Conservation (phyloP, 2,888 invertebrate genomes). For the Orchesella flavescens region DNA sequence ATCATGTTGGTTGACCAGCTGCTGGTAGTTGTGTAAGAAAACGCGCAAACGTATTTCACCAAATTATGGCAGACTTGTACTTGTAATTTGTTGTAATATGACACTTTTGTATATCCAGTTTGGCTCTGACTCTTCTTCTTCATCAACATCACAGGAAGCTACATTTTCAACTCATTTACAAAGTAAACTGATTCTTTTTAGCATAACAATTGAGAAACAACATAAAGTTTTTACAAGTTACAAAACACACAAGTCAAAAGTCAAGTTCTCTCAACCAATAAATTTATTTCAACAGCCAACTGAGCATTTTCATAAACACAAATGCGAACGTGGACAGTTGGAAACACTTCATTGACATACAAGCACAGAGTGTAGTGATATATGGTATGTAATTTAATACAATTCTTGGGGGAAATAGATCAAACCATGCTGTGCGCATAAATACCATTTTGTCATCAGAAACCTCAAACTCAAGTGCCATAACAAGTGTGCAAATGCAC, state of each 20-base stretch:
- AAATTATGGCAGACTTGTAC: conserved; percentile 41
- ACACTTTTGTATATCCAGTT: conserved; percentile 33
- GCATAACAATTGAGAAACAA: conserved; percentile 23
- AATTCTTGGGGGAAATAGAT: no score
- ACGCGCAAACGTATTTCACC: neutral
- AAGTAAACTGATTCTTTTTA: conserved; percentile 48
- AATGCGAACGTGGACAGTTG: no score
- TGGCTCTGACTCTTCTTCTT: neutral
- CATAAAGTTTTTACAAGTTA: conserved; percentile 4
- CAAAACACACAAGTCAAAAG: neutral
- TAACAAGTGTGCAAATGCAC: no score
- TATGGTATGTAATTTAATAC: no score
- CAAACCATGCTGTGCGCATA: no score
- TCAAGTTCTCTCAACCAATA: neutral
- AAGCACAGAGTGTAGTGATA: no score
- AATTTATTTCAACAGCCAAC: neutral
- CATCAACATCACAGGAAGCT: conserved; percentile 38
- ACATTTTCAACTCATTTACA: conserved; percentile 40
- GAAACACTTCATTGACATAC: no score
- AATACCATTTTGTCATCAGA: no score
- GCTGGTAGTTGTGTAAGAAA: no score
- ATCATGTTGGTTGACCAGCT: neutral
- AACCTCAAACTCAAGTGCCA: no score
- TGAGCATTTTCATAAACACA: no score
- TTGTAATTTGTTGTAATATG: conserved; percentile 60